Conservation (phyloP, 2,888 invertebrate genomes). For the Unio delphinus region DNA sequence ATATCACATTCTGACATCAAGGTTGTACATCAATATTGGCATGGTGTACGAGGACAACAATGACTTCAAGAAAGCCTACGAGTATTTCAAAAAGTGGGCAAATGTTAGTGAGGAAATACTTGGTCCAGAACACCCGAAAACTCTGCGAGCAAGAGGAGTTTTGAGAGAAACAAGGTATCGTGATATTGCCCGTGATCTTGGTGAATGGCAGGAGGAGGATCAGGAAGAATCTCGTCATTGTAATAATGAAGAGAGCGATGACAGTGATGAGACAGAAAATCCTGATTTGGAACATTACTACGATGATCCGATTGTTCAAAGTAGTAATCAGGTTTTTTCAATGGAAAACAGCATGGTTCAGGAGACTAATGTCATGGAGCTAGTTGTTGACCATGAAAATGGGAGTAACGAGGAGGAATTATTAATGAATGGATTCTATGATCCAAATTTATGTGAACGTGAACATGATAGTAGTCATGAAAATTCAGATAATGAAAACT, state of each 20-base stretch:
- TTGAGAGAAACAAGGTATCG: conserved; percentile 64
- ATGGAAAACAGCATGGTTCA: conserved; percentile 35
- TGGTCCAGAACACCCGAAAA: conserved; percentile 69
- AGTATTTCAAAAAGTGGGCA: conserved; percentile 69
- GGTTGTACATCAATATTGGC: conserved; percentile 70
- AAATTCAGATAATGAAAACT: conserved; percentile 60
- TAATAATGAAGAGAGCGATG: conserved; percentile 47
- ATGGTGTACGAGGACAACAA: conserved; percentile 69
- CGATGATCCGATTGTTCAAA: conserved; percentile 55
- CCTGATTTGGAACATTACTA: conserved; percentile 61
- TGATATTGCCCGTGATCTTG: conserved; percentile 62
- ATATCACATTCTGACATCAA: conserved; percentile 65
- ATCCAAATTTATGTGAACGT: conserved; percentile 36
- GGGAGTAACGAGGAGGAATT: conserved; percentile 29
- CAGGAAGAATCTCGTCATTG: conserved; percentile 43
- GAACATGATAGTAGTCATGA: conserved; percentile 49
- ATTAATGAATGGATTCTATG: conserved; percentile 49
- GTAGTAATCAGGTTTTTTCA: conserved; percentile 28
- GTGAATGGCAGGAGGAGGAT: conserved; percentile 52
- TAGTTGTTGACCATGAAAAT: conserved; percentile 26
- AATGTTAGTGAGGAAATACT: conserved; percentile 67
- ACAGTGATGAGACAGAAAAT: conserved; percentile 52
- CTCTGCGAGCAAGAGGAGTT: conserved; percentile 68
- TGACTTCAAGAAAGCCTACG: conserved; percentile 67
- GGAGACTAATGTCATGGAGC: conserved; percentile 31